A percentile compares a stretch with the other conserved stretches of the same genome.
Evolutionary conservation across 2,113 vertebrate species (phyloP).

Genomic region (Sminthopsis crassicaudata): DNA sequence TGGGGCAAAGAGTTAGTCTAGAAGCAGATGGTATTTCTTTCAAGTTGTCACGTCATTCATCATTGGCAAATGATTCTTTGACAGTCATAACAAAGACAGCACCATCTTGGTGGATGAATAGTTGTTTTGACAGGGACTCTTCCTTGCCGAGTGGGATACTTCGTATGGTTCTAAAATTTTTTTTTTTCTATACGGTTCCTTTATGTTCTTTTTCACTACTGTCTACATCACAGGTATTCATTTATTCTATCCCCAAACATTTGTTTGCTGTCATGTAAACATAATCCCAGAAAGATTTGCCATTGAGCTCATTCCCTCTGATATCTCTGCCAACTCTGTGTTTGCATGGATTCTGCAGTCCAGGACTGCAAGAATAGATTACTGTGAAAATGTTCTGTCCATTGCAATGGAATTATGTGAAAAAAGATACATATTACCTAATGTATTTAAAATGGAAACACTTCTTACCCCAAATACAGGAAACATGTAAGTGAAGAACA

Average conservation of each 20-base stretch:
- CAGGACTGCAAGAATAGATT: neutral
- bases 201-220: neutral
- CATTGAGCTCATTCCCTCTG: neutral
- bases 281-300: neutral
- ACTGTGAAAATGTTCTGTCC: neutral
- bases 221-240: neutral
- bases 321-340: neutral
- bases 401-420: neutral
- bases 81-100: neutral
- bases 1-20: neutral
- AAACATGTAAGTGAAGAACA: neutral
- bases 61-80: neutral
- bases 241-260: neutral
- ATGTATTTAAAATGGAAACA: neutral
- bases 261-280: conserved; percentile 20
- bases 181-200: neutral
- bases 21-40: neutral
- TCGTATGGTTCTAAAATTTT: conserved; percentile 6
- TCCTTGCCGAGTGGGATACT: neutral
- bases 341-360: neutral
- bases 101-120: neutral
- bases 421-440: neutral
- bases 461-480: neutral
- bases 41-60: neutral
- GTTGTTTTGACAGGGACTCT: neutral